phyloP scores from a whole-genome alignment of 2,888 invertebrate genomes.

The Agelastica alni region DNA sequence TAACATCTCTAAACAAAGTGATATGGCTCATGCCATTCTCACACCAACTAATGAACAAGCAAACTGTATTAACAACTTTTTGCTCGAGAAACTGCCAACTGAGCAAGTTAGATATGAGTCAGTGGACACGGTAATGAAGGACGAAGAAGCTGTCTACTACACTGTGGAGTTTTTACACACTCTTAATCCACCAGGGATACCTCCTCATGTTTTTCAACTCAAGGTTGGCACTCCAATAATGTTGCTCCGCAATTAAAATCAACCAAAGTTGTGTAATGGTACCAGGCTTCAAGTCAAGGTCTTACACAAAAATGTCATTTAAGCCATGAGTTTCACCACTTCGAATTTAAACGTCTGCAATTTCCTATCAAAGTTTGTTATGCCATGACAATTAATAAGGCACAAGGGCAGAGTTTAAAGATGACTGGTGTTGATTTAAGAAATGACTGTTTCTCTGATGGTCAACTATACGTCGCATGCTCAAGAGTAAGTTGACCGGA shows the following conservation, averaged over 20 bases:
- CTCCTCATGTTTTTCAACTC: neutral
- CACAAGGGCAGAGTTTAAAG: constrained; percentile 36
- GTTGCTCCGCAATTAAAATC: neutral
- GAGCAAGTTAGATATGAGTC: neutral
- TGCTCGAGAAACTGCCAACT: neutral
- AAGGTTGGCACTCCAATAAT: neutral
- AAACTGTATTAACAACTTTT: neutral
- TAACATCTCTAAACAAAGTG: neutral
- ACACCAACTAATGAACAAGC: neutral
- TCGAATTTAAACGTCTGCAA: constrained; percentile 19
- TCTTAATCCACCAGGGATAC: neutral
- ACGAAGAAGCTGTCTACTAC: neutral
- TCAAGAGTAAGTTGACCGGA: constrained; percentile 22
- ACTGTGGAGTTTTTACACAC: neutral
- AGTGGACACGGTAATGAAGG: neutral
- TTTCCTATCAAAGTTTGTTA: constrained; percentile 36
- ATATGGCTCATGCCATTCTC: neutral
- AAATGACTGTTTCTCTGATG: constrained; percentile 33
- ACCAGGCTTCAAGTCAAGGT: neutral
- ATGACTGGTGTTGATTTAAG: constrained; percentile 30
- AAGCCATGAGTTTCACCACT: neutral
- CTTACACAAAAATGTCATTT: neutral
- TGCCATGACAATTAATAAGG: constrained; percentile 38
- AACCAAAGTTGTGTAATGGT: neutral
- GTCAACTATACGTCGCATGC: constrained; percentile 35